Percentiles rank a stretch among this genome's conserved stretches.
Conservation (phyloP, 1,140 invertebrate genomes). For the Nymphalis io region DNA sequence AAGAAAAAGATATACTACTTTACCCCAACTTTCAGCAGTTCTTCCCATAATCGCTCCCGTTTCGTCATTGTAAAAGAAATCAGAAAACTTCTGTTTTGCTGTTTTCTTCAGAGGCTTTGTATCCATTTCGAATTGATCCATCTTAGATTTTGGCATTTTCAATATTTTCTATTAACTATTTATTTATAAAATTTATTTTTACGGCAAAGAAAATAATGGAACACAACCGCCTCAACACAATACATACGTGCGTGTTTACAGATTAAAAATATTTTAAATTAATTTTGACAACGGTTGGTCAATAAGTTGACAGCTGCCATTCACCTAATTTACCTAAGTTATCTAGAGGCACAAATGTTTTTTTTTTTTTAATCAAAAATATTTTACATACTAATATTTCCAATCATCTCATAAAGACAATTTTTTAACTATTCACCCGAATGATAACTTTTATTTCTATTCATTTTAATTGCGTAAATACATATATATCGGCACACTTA, state of each 20-base stretch:
- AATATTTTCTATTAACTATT: constrained; percentile 6
- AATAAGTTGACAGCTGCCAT: neutral
- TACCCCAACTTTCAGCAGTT: constrained; percentile 88
- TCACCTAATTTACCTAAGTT: no score
- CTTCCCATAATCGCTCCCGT: constrained; percentile 87
- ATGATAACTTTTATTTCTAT: no score
- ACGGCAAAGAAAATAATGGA: constrained; percentile 9
- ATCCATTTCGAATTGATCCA: constrained; percentile 68
- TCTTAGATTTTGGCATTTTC: constrained; percentile 53
- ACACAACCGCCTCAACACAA: constrained; percentile 27
- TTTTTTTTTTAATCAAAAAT: no score
- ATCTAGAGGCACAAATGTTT: no score
- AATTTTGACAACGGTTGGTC: constrained; percentile 3
- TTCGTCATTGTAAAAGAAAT: constrained; percentile 86
- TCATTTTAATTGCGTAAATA: no score
- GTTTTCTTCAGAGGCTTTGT: constrained; percentile 51
- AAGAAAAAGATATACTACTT: constrained; percentile 56
- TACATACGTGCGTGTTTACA: constrained; percentile 5
- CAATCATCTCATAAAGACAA: no score
- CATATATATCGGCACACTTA: no score
- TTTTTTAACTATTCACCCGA: no score
- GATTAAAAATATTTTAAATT: constrained; percentile 16
- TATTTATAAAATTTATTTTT: constrained; percentile 24
- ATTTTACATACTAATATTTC: no score
- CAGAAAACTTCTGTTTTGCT: constrained; percentile 51